A percentile compares a stretch with the other conserved stretches of the same genome.
Conservation (phyloP, 2,888 invertebrate species). For the Anticlea derivata region DNA sequence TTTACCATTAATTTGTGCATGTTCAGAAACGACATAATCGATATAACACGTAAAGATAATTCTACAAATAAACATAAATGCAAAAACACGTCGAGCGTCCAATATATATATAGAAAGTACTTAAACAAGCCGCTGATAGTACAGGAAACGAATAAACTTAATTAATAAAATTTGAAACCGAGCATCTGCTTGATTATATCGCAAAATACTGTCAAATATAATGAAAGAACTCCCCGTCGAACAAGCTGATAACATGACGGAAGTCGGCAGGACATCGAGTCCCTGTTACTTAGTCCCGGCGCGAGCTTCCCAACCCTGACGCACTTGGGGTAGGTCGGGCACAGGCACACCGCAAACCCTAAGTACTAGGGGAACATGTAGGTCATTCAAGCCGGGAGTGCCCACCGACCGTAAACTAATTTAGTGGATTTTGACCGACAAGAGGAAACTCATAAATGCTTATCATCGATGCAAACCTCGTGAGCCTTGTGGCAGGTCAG, state of each 20-base stretch:
- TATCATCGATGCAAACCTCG: slow-evolving; percentile 55
- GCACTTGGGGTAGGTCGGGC: slow-evolving; percentile 74
- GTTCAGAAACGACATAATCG: no score
- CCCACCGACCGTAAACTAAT: slow-evolving; percentile 37
- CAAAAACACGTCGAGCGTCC: no score
- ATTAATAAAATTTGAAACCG: background rate
- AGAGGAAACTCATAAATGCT: slow-evolving; percentile 44
- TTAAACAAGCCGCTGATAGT: no score
- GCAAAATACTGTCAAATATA: no score
- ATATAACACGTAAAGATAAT: no score
- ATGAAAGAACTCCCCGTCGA: slow-evolving; percentile 1
- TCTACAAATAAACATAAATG: no score
- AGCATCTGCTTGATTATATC: slow-evolving; percentile 18
- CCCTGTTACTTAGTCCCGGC: slow-evolving; percentile 75
- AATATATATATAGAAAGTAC: no score
- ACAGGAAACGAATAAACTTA: background rate
- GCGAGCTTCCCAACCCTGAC: slow-evolving; percentile 60
- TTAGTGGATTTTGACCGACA: slow-evolving; percentile 42
- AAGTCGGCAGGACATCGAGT: slow-evolving; percentile 57
- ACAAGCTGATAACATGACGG: slow-evolving; percentile 40
- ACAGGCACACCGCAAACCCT: slow-evolving; percentile 75
- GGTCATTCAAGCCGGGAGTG: slow-evolving; percentile 68
- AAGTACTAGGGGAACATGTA: slow-evolving; percentile 75
- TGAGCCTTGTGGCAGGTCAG: slow-evolving; percentile 73
- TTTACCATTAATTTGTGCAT: no score